These are phyloP conservation scores for Drosophila setosimentum DNA, from an alignment of 2,888 invertebrate genomes.

Conservation along the genomic window DNA sequence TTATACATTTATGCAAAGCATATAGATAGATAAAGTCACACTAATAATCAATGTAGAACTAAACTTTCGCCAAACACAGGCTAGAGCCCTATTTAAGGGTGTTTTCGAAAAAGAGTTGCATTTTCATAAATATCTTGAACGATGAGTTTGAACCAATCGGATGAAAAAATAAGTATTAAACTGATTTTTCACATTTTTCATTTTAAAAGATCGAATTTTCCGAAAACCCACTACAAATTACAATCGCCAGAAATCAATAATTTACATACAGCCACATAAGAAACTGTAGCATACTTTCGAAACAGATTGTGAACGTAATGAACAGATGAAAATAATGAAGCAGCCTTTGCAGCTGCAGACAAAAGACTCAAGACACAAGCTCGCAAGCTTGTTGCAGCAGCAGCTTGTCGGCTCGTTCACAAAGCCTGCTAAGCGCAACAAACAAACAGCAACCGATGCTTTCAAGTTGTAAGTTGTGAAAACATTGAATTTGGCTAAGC, in stretches of 20 bases:
- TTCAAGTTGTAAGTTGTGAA: constrained; percentile 20
- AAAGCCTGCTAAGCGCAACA: background rate
- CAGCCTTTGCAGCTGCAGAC: constrained; percentile 42
- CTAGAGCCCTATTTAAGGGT: too few relatives aligned
- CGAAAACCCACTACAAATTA: background rate
- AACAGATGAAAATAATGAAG: constrained; percentile 4
- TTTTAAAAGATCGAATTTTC: background rate
- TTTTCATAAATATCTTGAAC: background rate
- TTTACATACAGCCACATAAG: background rate
- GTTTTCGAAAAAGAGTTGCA: background rate
- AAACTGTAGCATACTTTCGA: constrained; percentile 41
- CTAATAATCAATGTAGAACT: background rate
- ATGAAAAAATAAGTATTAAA: background rate
- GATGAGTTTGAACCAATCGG: background rate
- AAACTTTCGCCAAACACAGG: background rate
- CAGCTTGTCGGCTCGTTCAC: background rate
- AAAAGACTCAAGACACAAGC: constrained; percentile 64
- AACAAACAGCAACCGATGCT: background rate
- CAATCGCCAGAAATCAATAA: background rate
- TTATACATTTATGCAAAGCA: background rate
- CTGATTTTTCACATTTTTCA: background rate
- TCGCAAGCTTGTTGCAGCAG: background rate
- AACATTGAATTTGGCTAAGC: constrained; percentile 28
- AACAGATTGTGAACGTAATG: background rate
- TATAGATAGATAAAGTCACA: background rate